Evolutionary conservation across 2,888 invertebrate genomes (phyloP).

Genomic region (Bibio marci): DNA sequence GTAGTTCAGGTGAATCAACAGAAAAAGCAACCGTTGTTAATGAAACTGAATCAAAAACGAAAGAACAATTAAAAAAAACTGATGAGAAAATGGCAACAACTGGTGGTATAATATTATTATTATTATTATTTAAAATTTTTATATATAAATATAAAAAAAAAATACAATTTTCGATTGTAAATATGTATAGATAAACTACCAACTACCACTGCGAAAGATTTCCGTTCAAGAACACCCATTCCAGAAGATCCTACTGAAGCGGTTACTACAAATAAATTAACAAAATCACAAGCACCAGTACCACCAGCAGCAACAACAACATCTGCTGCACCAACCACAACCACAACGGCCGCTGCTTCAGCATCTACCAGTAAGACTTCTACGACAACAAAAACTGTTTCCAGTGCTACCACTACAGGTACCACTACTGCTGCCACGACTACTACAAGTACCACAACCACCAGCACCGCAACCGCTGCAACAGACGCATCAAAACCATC

Average conservation of each 20-base stretch:
- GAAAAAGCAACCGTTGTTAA: background rate
- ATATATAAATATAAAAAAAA: too few relatives aligned
- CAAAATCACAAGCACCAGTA: constrained; percentile 1
- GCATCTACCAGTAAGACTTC: constrained; percentile 16
- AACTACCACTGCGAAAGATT: too few relatives aligned
- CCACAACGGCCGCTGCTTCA: constrained; percentile 6
- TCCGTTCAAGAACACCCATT: too few relatives aligned
- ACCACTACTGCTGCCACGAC: constrained; percentile 8
- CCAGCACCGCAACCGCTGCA: constrained; percentile 20
- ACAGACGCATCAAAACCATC: constrained; percentile 30
- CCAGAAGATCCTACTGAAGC: constrained; percentile 6
- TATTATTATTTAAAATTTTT: too few relatives aligned
- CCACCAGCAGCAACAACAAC: background rate
- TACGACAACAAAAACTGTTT: background rate
- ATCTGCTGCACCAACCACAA: constrained; percentile 2
- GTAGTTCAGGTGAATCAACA: too few relatives aligned
- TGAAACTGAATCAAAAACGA: background rate
- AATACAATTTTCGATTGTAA: too few relatives aligned
- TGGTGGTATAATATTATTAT: background rate
- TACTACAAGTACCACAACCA: constrained; percentile 19
- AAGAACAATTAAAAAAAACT: background rate
- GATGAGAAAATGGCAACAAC: background rate
- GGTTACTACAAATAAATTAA: constrained; percentile 1
- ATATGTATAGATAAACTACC: too few relatives aligned
- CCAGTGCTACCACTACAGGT: constrained; percentile 14